These are phyloP conservation scores for Eulacestoma nigropectus DNA, from an alignment of 2,113 vertebrate species.

Conservation along the genomic window DNA sequence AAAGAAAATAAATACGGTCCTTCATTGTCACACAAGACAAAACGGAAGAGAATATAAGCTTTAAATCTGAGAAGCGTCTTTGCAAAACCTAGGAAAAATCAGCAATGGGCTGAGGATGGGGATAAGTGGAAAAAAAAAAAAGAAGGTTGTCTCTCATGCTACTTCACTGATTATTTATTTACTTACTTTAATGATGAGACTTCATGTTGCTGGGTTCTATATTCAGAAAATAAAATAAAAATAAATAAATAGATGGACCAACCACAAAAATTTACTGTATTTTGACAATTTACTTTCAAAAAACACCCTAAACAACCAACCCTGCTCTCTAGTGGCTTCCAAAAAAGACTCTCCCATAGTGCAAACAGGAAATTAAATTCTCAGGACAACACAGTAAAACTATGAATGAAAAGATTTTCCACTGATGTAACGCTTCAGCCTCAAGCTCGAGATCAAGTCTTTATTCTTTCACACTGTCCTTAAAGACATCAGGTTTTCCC, in stretches of 20 bases:
- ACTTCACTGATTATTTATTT: background rate
- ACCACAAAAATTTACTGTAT: background rate
- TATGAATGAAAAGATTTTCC: background rate
- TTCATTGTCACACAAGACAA: background rate
- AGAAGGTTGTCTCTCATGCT: background rate
- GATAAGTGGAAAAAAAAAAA: background rate
- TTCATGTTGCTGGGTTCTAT: background rate
- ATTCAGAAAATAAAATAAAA: background rate
- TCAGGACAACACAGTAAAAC: slow-evolving; percentile 6
- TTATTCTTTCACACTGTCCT: background rate
- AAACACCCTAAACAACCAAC: background rate
- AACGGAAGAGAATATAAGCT: background rate
- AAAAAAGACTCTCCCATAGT: slow-evolving; percentile 8
- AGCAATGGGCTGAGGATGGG: background rate
- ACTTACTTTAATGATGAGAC: background rate
- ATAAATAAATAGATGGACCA: background rate
- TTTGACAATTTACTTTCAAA: background rate
- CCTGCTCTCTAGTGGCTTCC: background rate
- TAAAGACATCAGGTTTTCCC: background rate
- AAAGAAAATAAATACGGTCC: background rate
- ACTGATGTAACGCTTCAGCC: background rate
- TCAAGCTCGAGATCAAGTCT: background rate
- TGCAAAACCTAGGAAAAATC: background rate
- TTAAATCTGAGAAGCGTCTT: background rate
- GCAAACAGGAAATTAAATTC: slow-evolving; percentile 43